Evolutionary conservation across 2,888 invertebrate species (phyloP).

Genomic region (Panopea generosa): DNA sequence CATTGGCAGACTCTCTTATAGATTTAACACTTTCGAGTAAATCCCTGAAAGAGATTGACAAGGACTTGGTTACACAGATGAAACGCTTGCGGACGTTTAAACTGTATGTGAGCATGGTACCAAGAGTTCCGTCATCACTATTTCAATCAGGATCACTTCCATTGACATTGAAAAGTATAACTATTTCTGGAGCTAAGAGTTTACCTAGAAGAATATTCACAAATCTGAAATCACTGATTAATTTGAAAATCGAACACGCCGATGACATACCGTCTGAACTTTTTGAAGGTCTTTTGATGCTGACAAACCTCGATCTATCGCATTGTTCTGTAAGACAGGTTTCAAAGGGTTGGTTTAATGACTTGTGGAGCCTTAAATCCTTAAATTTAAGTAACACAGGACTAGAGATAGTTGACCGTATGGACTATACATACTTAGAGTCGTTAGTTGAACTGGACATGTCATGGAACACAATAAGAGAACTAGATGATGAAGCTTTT

Average conservation of each 20-base stretch:
- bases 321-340: constrained; percentile 6
- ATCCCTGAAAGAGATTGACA: constrained; percentile 10
- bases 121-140: constrained; percentile 10
- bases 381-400: constrained; percentile 27
- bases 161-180: background rate
- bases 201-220: constrained; percentile 19
- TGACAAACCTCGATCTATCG: constrained; percentile 32
- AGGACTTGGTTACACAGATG: constrained; percentile 10
- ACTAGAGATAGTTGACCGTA: background rate
- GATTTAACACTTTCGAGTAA: constrained; percentile 2
- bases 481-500: constrained; percentile 4
- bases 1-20: background rate
- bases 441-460: constrained; percentile 20
- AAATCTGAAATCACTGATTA: constrained; percentile 7
- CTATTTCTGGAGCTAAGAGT: constrained; percentile 17
- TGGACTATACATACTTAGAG: constrained; percentile 5
- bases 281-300: constrained; percentile 9
- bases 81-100: constrained; percentile 5
- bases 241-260: constrained; percentile 24
- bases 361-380: constrained; percentile 14
- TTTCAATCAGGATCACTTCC: constrained; percentile 6
- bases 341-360: constrained; percentile 23
- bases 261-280: constrained; percentile 23
- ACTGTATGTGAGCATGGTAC: constrained; percentile 9
- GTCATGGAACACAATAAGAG: constrained; percentile 19